phyloP scores from a whole-genome alignment of 2,113 vertebrate genomes.

The Xyrauchen texanus region DNA sequence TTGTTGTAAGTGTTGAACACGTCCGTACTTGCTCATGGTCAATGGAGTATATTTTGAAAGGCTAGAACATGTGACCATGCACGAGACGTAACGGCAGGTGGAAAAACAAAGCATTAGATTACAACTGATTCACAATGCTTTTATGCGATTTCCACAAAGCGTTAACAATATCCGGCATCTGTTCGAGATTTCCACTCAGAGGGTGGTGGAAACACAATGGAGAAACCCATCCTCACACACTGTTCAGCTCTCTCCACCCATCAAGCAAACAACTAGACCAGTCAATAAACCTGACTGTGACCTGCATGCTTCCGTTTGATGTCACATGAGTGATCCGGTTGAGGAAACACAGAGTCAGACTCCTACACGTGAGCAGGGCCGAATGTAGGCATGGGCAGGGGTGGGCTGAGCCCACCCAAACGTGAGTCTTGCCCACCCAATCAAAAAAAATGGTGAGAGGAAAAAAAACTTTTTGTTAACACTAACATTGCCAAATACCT shows the following conservation, averaged over 20 bases:
- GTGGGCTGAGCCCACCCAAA: too few species aligned
- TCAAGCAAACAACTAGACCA: conserved; percentile 53
- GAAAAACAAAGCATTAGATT: neutral
- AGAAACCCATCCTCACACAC: conserved; percentile 22
- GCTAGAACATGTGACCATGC: too few species aligned
- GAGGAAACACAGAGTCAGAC: neutral
- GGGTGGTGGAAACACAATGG: conserved; percentile 18
- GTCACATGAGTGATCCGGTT: neutral
- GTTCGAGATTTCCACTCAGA: neutral
- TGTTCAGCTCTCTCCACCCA: conserved; percentile 22
- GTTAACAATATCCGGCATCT: neutral
- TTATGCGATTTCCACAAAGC: too few species aligned
- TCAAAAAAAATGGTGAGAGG: too few species aligned
- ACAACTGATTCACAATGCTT: neutral
- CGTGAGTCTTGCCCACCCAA: too few species aligned
- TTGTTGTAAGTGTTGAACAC: too few species aligned
- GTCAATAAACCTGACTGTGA: conserved; percentile 48
- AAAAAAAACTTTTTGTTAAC: too few species aligned
- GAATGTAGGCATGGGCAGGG: too few species aligned
- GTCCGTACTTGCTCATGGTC: too few species aligned
- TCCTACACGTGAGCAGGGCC: neutral
- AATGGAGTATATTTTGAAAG: too few species aligned
- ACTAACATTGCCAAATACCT: too few species aligned
- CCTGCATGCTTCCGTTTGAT: conserved; percentile 15
- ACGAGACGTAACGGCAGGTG: too few species aligned